Conservation (phyloP, 1,140 invertebrate genomes). For the Zophobas morio region DNA sequence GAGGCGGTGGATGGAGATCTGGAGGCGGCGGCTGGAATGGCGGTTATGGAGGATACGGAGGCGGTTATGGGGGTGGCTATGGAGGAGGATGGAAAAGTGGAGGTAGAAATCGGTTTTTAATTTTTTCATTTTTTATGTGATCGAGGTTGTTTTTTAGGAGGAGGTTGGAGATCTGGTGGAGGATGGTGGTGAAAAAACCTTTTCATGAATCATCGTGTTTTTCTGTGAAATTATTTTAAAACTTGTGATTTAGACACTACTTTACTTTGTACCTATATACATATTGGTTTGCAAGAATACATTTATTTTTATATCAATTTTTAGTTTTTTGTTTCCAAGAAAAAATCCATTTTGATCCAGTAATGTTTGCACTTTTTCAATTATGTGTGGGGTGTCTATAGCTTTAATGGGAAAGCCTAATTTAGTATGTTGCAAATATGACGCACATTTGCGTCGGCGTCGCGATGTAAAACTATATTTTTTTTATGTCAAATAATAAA, state of each 20-base stretch:
- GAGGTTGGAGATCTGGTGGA: constrained; percentile 36
- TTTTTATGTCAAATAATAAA: no score
- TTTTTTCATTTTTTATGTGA: constrained; percentile 1
- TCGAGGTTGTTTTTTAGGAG: neutral
- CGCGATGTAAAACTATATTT: no score
- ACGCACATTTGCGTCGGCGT: no score
- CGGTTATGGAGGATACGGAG: constrained; percentile 35
- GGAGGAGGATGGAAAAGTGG: constrained; percentile 43
- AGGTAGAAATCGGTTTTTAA: neutral
- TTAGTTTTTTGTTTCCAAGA: no score
- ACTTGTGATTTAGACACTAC: neutral
- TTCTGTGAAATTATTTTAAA: constrained; percentile 12
- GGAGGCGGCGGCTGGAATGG: constrained; percentile 6
- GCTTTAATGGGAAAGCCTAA: no score
- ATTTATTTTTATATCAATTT: no score
- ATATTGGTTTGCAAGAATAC: no score
- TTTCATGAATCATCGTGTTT: neutral
- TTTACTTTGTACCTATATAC: no score
- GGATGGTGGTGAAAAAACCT: constrained; percentile 27
- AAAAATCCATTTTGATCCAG: no score
- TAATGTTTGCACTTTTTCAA: no score
- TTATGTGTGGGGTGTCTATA: no score
- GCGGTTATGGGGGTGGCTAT: constrained; percentile 43
- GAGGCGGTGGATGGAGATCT: constrained; percentile 47
- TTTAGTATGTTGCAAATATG: no score